Base-by-base conservation (phyloP, 2,888 invertebrate species). In the Craniophora ligustri region DNA sequence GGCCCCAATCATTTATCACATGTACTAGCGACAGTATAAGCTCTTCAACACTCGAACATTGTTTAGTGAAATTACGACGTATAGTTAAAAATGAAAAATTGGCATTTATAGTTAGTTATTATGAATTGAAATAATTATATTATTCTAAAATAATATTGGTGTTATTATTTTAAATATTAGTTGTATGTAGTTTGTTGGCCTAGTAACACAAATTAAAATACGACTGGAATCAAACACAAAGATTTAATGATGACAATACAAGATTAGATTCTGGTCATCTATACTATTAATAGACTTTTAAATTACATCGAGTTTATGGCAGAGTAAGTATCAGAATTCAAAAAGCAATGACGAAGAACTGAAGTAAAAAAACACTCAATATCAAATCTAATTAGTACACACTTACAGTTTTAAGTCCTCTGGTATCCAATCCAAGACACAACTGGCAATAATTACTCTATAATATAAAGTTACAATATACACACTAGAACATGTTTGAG, bases 51-150 rank as follows among this genome's bases (percentile, higher is more conserved):
- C 78, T 81, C 72, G 67, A 75, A 81, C 61, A 85, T 82, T 88
- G 87, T 90, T 88, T 91, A 91, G 88, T 82, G 77, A 83, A 85
- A 71, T 83, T 84, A 85, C 83, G 83, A 86, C 85, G 82, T 89
- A 87, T 89, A 89, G 87, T 89, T 87, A 86, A 81, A 84, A 85
- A 86, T 69, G 74, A 81, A 76, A 84, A 86, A 89, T 88, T 87
- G 91, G 91, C 92, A 91, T 92, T 89, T 91, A 92, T 93, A 93
- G 92, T 92, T 92, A 93, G 92, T 91, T 91, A 92, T 89, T 92
- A 92, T 90, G 84, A 92, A 93, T 92, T 92, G 88, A 92, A 91
- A 91, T 92, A 92, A 92, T 93, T 92, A 93, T 92, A 93, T 92
- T 93, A 93, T 93, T 93, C 92, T 92, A 92, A 93, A 93, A 92